Conservation (phyloP, 2,113 vertebrate genomes). For the Pyxicephalus adspersus region DNA sequence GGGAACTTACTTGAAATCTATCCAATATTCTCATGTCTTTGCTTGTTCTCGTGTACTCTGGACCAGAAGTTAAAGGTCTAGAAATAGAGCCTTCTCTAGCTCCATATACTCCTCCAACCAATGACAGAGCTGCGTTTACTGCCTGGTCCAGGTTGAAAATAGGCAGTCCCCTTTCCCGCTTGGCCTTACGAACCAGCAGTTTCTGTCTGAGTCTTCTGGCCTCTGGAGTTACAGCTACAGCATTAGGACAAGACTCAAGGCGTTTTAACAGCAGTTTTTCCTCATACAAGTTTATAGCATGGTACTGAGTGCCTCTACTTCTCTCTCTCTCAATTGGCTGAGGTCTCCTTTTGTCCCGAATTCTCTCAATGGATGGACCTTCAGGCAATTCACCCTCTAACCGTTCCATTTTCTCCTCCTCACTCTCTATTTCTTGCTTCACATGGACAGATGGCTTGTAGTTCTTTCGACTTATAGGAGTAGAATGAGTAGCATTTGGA, state of each 20-base stretch:
- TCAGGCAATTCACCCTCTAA: conserved; percentile 73
- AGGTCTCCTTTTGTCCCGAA: conserved; percentile 71
- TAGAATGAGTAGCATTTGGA: conserved; percentile 65
- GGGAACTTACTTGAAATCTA: conserved; percentile 87
- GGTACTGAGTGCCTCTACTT: conserved; percentile 65
- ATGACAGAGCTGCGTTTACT: conserved; percentile 82
- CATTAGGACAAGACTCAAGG: conserved; percentile 85
- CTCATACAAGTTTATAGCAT: conserved; percentile 85
- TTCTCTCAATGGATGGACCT: conserved; percentile 59
- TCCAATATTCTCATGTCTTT: conserved; percentile 91
- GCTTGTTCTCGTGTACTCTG: conserved; percentile 81
- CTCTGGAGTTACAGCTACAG: conserved; percentile 84
- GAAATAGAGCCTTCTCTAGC: conserved; percentile 72
- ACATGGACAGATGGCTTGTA: conserved; percentile 80
- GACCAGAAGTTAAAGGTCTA: conserved; percentile 62
- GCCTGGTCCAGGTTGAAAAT: conserved; percentile 90
- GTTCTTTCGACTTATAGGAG: conserved; percentile 78
- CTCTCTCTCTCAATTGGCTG: conserved; percentile 72
- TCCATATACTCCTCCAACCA: conserved; percentile 89
- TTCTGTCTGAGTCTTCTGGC: conserved; percentile 88
- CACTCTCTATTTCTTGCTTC: conserved; percentile 91
- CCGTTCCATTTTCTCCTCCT: conserved; percentile 82
- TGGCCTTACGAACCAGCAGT: conserved; percentile 87
- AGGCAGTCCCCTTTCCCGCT: conserved; percentile 87
- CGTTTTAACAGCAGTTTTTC: conserved; percentile 86